A percentile compares a stretch with the other conserved stretches of the same genome.
phyloP scores from a whole-genome alignment of 1,140 invertebrate species.

The Uloborus diversus region DNA sequence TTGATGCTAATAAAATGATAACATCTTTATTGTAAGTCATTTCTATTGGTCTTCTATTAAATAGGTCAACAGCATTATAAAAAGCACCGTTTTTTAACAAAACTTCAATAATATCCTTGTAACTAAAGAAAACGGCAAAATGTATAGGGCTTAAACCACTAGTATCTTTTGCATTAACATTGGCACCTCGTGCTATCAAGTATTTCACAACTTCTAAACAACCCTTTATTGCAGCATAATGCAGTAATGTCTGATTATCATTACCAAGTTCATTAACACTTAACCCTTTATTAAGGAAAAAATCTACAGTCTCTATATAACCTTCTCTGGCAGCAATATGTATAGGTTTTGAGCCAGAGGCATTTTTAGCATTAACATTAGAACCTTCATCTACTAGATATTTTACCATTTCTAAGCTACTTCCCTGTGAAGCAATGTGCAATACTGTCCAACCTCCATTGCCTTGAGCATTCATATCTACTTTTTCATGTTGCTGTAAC shows the following conservation, averaged over 20 bases:
- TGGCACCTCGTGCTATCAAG: background rate
- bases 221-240: background rate
- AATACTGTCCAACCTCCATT: background rate
- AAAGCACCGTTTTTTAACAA: constrained; percentile 24
- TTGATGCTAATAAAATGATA: background rate
- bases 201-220: background rate
- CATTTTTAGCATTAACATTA: background rate
- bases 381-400: background rate
- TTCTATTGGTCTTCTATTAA: background rate
- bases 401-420: constrained; percentile 16
- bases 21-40: background rate
- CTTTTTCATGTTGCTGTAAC: background rate
- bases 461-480: background rate
- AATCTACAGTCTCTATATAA: constrained; percentile 49
- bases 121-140: background rate
- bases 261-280: background rate
- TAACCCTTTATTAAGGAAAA: background rate
- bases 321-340: constrained; percentile 59
- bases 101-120: background rate
- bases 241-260: background rate
- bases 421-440: background rate
- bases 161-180: background rate
- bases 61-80: background rate
- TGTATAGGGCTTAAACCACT: constrained; percentile 25
- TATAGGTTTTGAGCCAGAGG: constrained; percentile 49